Evolutionary conservation across 2,888 invertebrate genomes (phyloP).

Genomic region (Thumatha senex): DNA sequence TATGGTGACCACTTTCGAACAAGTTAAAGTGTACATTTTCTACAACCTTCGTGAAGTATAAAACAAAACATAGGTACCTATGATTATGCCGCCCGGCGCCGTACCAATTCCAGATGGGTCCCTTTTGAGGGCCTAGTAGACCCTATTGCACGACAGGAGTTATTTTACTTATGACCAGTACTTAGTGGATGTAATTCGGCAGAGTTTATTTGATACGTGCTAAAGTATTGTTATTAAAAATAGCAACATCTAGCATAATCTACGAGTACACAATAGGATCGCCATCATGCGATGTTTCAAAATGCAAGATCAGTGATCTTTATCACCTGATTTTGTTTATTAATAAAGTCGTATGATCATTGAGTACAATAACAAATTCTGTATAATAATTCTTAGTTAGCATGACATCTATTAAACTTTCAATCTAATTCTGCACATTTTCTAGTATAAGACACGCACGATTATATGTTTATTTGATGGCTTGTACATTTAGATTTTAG

Average conservation of each 20-base stretch:
- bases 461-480: too few relatives aligned
- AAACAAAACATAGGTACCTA: too few relatives aligned
- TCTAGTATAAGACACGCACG: neutral
- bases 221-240: too few relatives aligned
- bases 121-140: too few relatives aligned
- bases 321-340: slow-evolving; percentile 10
- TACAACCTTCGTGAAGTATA: neutral
- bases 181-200: too few relatives aligned
- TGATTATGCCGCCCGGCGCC: too few relatives aligned
- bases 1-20: neutral
- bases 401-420: neutral
- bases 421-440: slow-evolving; percentile 1
- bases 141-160: too few relatives aligned
- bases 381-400: neutral
- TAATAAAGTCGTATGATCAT: neutral
- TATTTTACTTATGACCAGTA: too few relatives aligned
- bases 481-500: too few relatives aligned
- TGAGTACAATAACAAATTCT: neutral
- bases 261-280: neutral
- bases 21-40: neutral
- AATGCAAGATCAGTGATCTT: slow-evolving; percentile 4
- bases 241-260: too few relatives aligned
- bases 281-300: slow-evolving; percentile 2
- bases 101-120: too few relatives aligned
- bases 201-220: too few relatives aligned